Base-by-base conservation (phyloP, 2,888 invertebrate genomes). In the Thecophora atra region DNA sequence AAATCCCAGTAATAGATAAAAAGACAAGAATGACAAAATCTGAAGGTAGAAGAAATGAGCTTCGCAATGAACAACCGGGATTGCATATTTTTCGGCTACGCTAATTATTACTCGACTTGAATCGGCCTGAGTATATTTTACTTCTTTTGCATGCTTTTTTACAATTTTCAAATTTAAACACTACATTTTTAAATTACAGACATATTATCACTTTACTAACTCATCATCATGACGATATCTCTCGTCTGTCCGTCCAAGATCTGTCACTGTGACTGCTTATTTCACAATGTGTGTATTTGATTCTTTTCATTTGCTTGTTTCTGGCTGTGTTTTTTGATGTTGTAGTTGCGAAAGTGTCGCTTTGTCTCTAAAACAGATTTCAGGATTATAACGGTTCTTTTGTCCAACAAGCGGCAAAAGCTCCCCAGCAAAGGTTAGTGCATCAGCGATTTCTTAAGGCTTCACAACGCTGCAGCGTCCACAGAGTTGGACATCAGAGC, bases 381-480 rank as follows among this genome's bases (percentile, higher is more conserved):
- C 24, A 37, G 69, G 64, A 51, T 73, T 71, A 73, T 58, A 52
- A 71, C 47, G 69, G 65, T 73, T 69, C 65, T 52, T 52, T 47
- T 69, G 42, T 52, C 56, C 64, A 52, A 28, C 65, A 64, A 71
- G 68, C 66, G 63, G 56, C 73, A 51, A 60, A 66, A 75, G 76
- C 77, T 77, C 79, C 76, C 75, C 37, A 37, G 37, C 71, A 72
- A 74, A 76, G 77, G 28, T 58, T 75, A 73, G 62, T 71, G 75
- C 75, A 63, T 75, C 69, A 76, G 77, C 78, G 75, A 78, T 75
- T 72, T 72, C 73, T 71, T 60, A 66, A 71, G 71, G 60, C 58
- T 54, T 21, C 58, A 37, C 28, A n/a, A 21, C 21, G 24, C 54
- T 37, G 21, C 54, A 37, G 21, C 11, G 62, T 68, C 42, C 63